Base-by-base conservation (phyloP, 2,113 vertebrate genomes). In the Vimba vimba region DNA sequence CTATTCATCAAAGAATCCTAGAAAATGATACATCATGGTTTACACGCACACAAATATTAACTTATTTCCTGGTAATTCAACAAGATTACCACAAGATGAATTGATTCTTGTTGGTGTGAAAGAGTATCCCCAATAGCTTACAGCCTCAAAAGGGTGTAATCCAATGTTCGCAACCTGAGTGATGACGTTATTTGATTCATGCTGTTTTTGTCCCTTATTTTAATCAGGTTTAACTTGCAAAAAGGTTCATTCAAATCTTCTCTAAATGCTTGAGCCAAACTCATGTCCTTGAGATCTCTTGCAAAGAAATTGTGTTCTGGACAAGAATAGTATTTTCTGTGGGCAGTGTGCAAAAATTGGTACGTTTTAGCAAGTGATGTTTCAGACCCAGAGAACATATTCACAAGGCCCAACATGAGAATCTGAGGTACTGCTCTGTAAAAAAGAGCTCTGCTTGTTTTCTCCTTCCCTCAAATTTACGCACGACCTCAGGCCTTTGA, bases 251-350 rank as follows among this genome's bases (percentile, higher is more conserved):
- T 50, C 27, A 15, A 27, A 21, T 52, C 45, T 76, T 50, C n/a
- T 75, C 6, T 30, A 50, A 76, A 52, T 76, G 13, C 73, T 55
- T 76, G 21, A 73, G 21, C 69, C 7, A 64, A 64, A 27, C 10
- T 47, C 23, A 0, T 52, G 50, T 52, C 17, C 71, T 74, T 13
- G 21, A 45, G 7, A 74, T 74, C 23, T 45, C 12, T 66, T 66
- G 55, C 25, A 66, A 39, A 47, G 43, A 75, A 50, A 47, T 33
- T 68, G 64, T 33, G 6, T 36, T 69, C 12, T 75, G 23, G 27
- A 75, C 73, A 47, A 75, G 73, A 75, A 27, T 74, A 27, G 27
- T 1, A 27, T 74, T 17, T 50, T 75, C 73, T 50, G n/a, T 74
- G 71, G 27, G 5, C 27, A 66, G 13, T 66, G 62, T 33, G 62